Percentiles rank a stretch among this genome's conserved stretches.
Evolutionary conservation across 2,797 vertebrate species (phyloP).

Genomic region (Sandelia bainsii): DNA sequence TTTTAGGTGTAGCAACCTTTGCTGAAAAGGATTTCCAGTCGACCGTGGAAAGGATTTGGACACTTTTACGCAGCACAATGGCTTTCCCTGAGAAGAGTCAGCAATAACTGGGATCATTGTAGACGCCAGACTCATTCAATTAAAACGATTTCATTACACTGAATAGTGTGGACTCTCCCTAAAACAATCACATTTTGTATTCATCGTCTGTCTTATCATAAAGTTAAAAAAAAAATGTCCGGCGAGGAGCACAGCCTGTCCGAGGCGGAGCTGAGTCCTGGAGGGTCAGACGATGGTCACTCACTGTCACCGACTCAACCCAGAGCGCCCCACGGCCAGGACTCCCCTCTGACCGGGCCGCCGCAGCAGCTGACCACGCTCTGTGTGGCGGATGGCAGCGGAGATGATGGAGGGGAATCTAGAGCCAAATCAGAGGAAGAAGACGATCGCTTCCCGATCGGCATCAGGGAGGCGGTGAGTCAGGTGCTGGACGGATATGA

Average conservation of each 20-base stretch:
- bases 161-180: constrained; percentile 14
- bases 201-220: constrained; percentile 12
- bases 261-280: constrained; percentile 96
- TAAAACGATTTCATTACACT: constrained; percentile 12
- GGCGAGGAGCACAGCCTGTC: constrained; percentile 96
- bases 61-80: constrained; percentile 70
- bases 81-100: constrained; percentile 52
- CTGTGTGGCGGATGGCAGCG: constrained; percentile 74
- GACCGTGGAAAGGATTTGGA: constrained; percentile 55
- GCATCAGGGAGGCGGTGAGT: constrained; percentile 97
- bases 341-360: constrained; percentile 78
- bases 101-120: constrained; percentile 51
- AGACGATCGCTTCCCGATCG: constrained; percentile 95
- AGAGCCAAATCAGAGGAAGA: constrained; percentile 87
- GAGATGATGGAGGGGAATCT: constrained; percentile 63
- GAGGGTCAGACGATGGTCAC: constrained; percentile 94
- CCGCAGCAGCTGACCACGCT: constrained; percentile 75
- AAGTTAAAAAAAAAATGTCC: constrained; percentile 77
- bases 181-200: not conserved
- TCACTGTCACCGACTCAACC: constrained; percentile 91
- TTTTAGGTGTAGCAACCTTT: constrained; percentile 62
- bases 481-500: constrained; percentile 98
- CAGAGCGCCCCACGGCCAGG: constrained; percentile 70
- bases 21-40: constrained; percentile 47
- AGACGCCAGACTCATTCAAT: constrained; percentile 21